Conservation (phyloP, 2,888 invertebrate genomes). For the Caenorhabditis sp. region DNA sequence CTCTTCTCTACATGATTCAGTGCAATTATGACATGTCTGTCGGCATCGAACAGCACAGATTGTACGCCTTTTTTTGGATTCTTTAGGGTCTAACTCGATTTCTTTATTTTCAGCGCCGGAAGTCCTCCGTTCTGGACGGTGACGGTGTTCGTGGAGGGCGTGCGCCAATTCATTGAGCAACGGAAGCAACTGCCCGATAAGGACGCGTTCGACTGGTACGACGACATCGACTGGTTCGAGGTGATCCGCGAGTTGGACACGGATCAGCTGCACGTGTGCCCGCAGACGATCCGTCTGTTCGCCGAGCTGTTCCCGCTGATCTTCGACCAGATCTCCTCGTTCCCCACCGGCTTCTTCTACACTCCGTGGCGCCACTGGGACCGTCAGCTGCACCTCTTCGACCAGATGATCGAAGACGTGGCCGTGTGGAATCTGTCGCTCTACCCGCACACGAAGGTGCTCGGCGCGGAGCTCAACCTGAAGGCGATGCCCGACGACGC, state of each 20-base stretch:
- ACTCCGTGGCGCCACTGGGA: constrained; percentile 88
- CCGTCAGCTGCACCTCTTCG: constrained; percentile 86
- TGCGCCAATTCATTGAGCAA: neutral
- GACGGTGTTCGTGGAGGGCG: constrained; percentile 4
- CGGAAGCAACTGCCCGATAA: neutral
- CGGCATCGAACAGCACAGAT: constrained; percentile 1
- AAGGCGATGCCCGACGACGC: constrained; percentile 94
- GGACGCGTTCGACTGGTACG: constrained; percentile 15
- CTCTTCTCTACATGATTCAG: constrained; percentile 28
- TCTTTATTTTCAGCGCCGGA: constrained; percentile 1
- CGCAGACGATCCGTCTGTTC: constrained; percentile 85
- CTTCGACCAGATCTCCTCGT: constrained; percentile 38
- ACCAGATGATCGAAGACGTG: constrained; percentile 89
- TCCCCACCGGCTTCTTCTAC: constrained; percentile 91
- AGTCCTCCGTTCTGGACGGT: neutral
- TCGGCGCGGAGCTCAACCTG: constrained; percentile 86
- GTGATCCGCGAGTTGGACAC: constrained; percentile 90
- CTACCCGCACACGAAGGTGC: constrained; percentile 89
- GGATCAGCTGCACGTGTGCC: neutral
- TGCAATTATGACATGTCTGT: constrained; percentile 12
- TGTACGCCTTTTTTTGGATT: constrained; percentile 1
- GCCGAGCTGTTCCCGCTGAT: constrained; percentile 89
- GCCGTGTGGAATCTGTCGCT: constrained; percentile 95
- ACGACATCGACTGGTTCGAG: constrained; percentile 89
- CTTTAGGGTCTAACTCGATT: neutral